A percentile compares a stretch with the other conserved stretches of the same genome.
Evolutionary conservation across 1,140 invertebrate species (phyloP).

Genomic region (Metopolophium dirhodum): DNA sequence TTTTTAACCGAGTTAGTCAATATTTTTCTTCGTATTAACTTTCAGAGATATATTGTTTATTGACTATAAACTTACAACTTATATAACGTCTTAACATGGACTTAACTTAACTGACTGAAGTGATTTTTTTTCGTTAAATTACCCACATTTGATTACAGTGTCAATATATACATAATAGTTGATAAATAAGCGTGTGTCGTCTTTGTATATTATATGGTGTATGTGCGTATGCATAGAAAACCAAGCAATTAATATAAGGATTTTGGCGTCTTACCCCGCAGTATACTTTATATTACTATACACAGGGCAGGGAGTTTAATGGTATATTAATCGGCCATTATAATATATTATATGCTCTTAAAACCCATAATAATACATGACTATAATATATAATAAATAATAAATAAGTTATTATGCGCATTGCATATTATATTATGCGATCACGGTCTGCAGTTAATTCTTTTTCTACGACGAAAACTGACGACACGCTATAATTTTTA

Average conservation of each 20-base stretch:
- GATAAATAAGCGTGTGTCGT: neutral
- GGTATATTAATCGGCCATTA: neutral
- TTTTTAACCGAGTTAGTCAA: too few relatives aligned
- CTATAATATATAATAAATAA: neutral
- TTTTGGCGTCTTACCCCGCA: neutral
- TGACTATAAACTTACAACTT: neutral
- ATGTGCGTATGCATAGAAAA: neutral
- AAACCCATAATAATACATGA: neutral
- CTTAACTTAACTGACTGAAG: neutral
- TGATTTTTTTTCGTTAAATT: neutral
- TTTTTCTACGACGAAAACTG: neutral
- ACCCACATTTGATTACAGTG: neutral
- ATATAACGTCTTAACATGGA: neutral
- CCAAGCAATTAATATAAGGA: neutral
- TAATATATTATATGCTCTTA: neutral
- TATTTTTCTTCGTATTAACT: neutral
- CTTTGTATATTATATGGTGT: neutral
- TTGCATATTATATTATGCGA: constrained; percentile 7
- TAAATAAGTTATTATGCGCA: neutral
- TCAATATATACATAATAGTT: neutral
- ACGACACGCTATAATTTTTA: neutral
- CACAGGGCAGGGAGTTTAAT: neutral
- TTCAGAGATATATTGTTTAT: neutral
- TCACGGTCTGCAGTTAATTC: neutral
- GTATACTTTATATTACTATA: neutral